Percentiles rank a stretch among this genome's conserved stretches.
Evolutionary conservation across 2,113 vertebrate genomes (phyloP).

Genomic region (Hippopotamus amphibius): DNA sequence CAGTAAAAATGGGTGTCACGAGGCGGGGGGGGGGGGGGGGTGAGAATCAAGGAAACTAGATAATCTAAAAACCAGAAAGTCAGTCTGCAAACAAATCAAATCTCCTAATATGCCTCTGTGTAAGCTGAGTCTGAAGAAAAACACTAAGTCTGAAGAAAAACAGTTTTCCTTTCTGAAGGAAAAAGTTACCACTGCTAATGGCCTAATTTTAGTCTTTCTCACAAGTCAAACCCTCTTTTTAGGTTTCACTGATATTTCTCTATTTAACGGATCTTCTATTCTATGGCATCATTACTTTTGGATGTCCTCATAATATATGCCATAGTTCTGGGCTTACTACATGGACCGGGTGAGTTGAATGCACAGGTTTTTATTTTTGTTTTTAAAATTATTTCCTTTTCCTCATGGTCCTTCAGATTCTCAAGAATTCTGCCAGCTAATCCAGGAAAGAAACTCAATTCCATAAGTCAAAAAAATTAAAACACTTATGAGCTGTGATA

Average conservation of each 20-base stretch:
- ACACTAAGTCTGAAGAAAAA: not conserved
- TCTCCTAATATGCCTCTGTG: constrained; percentile 35
- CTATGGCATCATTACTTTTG: not conserved
- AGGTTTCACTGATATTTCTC: constrained; percentile 2
- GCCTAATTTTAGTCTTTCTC: not conserved
- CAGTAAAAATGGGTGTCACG: not conserved
- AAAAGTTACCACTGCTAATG: not conserved
- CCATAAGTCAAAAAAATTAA: not conserved
- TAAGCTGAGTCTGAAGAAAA: constrained; percentile 26
- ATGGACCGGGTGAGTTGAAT: not conserved
- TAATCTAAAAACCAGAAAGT: constrained; percentile 34
- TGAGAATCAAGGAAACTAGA: not conserved
- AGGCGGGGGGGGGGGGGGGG: no score
- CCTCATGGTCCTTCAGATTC: not conserved
- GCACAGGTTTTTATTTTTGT: not conserved
- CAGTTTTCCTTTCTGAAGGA: not conserved
- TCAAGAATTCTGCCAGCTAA: not conserved
- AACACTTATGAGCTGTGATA: not conserved
- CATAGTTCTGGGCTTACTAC: not conserved
- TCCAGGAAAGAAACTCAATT: constrained; percentile 35
- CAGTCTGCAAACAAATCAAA: not conserved
- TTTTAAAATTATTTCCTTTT: not conserved
- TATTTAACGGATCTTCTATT: not conserved
- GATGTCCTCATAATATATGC: not conserved
- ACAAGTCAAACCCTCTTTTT: not conserved